Base-by-base conservation (phyloP, 2,888 invertebrate species). In the Eupithecia exiguata region DNA sequence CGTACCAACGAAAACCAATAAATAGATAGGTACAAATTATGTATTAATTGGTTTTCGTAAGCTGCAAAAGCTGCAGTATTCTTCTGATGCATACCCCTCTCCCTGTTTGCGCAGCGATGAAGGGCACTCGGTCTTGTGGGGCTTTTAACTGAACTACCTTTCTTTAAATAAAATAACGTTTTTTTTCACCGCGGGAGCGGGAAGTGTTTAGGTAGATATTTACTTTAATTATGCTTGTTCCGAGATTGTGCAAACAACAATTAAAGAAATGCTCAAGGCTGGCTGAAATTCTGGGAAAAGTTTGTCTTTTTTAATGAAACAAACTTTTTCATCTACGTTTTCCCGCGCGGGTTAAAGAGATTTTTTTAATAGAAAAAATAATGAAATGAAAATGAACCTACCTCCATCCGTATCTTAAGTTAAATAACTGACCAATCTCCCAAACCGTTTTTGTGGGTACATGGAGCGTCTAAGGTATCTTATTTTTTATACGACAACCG, bases 201-300 rank as follows among this genome's bases (percentile, higher is more conserved):
- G 21, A n/a, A 36, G 63, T n/a, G 35, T 62, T 35, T 36, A 62
- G 7, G 30, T 36, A 36, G 18, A 10, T 18, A n/a, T 65, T 65
- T 38, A 65, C n/a, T 36, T 38, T 65, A 65, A 65, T 65, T 36
- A 38, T 36, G 36, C 36, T 36, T 36, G 63, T n/a, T 36, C 18
- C 63, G 2, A 65, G 38, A 38, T 69, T 53, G 21, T 58, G 38
- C 49, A 53, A 65, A 65, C 63, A 65, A 36, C 63, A 65, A 65
- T 65, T 65, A 65, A 65, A 65, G 38, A 36, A 65, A 35, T 10
- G n/a, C 35, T 63, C 36, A 35, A 36, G 63, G 63, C 36, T 65
- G 18, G n/a, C 63, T 12, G 38, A 65, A 65, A 62, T 65, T 65
- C 36, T 12, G n/a, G 63, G 18, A 35, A 68, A 53, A 68, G 53